Conservation (phyloP, 2,113 vertebrate species). For the Tympanuchus pallidicinctus region DNA sequence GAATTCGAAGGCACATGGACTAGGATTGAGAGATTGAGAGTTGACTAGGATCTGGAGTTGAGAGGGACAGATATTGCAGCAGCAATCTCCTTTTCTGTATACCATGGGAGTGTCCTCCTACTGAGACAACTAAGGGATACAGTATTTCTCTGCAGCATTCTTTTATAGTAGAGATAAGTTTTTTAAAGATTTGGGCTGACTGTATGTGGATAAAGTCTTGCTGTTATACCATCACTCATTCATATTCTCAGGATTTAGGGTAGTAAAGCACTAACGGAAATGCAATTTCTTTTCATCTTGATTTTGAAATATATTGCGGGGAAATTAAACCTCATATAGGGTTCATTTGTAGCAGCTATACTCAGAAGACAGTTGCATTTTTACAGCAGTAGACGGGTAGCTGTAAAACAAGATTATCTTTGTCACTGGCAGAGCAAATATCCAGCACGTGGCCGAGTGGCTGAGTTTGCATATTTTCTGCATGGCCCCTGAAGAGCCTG, state of each 20-base stretch:
- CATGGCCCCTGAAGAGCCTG: not conserved
- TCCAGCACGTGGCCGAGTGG: not conserved
- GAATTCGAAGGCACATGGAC: not conserved
- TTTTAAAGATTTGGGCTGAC: not conserved
- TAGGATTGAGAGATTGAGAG: not conserved
- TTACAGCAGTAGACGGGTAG: not conserved
- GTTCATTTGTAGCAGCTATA: not conserved
- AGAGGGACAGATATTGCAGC: not conserved
- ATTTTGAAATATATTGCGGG: not conserved
- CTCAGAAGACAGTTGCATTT: not conserved
- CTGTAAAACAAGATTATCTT: not conserved
- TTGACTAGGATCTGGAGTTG: not conserved
- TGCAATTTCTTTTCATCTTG: not conserved
- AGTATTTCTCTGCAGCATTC: not conserved
- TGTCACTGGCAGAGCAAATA: not conserved
- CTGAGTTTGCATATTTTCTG: not conserved
- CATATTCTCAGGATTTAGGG: not conserved
- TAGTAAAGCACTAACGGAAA: not conserved
- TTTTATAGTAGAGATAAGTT: not conserved
- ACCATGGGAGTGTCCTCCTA: not conserved
- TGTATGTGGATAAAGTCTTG: not conserved
- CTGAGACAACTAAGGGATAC: not conserved
- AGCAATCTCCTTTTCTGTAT: not conserved
- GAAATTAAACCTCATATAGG: not conserved
- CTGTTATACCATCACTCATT: not conserved